These are phyloP conservation scores for Miichthys miiuy DNA, from an alignment of 2,797 vertebrate genomes.

Conservation along the genomic window DNA sequence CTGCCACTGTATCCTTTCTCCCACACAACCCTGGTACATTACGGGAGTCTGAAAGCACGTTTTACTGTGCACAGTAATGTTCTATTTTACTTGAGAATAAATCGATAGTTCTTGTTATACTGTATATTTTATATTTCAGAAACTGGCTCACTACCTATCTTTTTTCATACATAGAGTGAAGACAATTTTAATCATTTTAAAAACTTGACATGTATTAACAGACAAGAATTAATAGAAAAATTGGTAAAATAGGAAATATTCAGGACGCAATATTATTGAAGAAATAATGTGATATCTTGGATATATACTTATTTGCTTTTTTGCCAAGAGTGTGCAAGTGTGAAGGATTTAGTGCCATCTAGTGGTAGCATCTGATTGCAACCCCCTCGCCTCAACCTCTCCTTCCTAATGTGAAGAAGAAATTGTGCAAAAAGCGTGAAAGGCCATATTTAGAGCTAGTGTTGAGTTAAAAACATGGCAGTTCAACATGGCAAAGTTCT, in stretches of 20 bases:
- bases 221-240: background rate
- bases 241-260: background rate
- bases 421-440: too few relatives aligned
- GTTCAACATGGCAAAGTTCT: too few relatives aligned
- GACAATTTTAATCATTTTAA: background rate
- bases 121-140: background rate
- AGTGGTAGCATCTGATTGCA: too few relatives aligned
- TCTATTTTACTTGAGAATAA: slow-evolving; percentile 17
- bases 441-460: too few relatives aligned
- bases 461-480: too few relatives aligned
- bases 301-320: background rate
- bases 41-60: slow-evolving; percentile 10
- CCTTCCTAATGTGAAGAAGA: too few relatives aligned
- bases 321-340: background rate
- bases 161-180: background rate
- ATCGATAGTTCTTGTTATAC: background rate
- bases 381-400: too few relatives aligned
- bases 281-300: background rate
- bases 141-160: background rate
- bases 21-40: slow-evolving; percentile 16
- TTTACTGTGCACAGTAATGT: background rate
- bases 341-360: too few relatives aligned
- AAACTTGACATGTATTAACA: background rate
- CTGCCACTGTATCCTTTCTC: slow-evolving; percentile 26
- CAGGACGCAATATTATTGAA: background rate